These are phyloP conservation scores for Ammospiza nelsoni DNA, from an alignment of 2,113 vertebrate species.

Conservation along the genomic window DNA sequence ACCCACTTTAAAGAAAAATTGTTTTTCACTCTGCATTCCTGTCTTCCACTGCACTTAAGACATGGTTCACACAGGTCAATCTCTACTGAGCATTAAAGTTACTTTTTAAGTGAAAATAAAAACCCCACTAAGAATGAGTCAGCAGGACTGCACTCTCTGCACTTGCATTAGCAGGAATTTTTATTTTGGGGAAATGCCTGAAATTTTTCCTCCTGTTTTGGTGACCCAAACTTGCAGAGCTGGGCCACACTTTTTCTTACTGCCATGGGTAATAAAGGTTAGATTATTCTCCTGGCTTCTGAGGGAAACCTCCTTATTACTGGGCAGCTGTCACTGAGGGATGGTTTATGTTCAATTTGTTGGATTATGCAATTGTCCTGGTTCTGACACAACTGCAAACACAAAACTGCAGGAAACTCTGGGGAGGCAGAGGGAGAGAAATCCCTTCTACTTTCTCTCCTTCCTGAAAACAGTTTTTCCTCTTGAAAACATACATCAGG, in stretches of 20 bases:
- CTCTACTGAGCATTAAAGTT: neutral
- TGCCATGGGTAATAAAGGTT: neutral
- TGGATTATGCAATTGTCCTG: slow-evolving; percentile 54
- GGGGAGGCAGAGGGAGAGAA: neutral
- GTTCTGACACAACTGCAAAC: slow-evolving; percentile 29
- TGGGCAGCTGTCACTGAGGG: neutral
- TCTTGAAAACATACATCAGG: neutral
- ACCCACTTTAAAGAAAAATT: neutral
- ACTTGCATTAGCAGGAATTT: neutral
- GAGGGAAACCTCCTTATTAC: neutral
- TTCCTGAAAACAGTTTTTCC: neutral
- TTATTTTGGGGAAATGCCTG: neutral
- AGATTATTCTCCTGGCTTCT: neutral
- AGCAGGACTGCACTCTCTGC: neutral
- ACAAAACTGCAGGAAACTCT: neutral
- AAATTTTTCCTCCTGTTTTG: neutral
- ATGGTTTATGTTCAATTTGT: neutral
- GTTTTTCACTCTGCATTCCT: neutral
- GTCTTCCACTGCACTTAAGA: neutral
- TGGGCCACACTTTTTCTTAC: neutral
- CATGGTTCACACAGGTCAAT: neutral
- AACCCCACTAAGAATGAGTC: neutral
- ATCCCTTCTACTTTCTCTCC: neutral
- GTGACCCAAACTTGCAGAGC: neutral
- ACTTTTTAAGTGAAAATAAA: neutral